Percentiles rank a stretch among this genome's conserved stretches.
phyloP scores from a whole-genome alignment of 2,888 invertebrate genomes.

The Electrophaes corylata region DNA sequence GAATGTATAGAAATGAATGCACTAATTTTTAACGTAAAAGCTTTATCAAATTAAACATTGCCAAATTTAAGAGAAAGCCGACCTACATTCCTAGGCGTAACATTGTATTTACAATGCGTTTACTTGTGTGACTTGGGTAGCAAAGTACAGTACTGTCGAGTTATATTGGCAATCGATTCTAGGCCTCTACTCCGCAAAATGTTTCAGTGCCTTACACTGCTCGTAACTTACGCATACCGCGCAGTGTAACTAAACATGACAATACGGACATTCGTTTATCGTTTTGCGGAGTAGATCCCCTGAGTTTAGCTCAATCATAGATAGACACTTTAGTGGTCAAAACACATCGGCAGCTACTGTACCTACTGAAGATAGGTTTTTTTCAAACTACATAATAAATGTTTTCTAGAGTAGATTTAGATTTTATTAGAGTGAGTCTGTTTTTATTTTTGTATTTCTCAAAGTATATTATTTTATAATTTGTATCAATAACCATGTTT shows the following conservation, averaged over 20 bases:
- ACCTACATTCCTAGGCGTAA: constrained; percentile 73
- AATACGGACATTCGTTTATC: no score
- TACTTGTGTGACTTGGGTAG: constrained; percentile 41
- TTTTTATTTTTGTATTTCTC: constrained; percentile 83
- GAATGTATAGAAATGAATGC: constrained; percentile 36
- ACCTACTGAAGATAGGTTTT: constrained; percentile 12
- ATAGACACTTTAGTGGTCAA: no score
- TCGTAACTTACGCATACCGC: no score
- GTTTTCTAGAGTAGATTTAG: constrained; percentile 62
- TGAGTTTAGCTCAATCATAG: no score
- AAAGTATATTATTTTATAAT: constrained; percentile 72
- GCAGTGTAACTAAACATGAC: no score
- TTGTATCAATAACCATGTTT: constrained; percentile 72
- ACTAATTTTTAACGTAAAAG: constrained; percentile 48
- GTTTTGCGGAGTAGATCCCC: no score
- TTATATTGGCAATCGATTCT: not conserved
- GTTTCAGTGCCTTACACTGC: no score
- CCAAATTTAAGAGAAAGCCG: constrained; percentile 63
- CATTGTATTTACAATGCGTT: constrained; percentile 44
- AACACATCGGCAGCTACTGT: not conserved
- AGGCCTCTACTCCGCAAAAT: no score
- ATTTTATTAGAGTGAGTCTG: constrained; percentile 70
- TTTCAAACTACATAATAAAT: constrained; percentile 31
- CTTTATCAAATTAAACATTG: constrained; percentile 60
- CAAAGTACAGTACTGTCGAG: constrained; percentile 41